phyloP scores from a whole-genome alignment of 2,113 vertebrate species.

The Oryzias celebensis region DNA sequence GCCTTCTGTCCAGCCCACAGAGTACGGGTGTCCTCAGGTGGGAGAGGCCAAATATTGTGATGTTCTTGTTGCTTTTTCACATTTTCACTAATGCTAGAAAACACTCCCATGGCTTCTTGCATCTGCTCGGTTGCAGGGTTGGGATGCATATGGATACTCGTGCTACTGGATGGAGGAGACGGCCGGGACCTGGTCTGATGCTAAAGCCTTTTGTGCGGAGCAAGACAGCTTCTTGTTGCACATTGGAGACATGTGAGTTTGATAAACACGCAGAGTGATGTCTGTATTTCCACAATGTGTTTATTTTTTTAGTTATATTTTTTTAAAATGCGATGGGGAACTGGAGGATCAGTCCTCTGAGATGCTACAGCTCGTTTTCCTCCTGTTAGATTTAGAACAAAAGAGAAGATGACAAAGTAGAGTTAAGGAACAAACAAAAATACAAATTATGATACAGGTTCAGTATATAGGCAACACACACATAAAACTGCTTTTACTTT shows the following conservation, averaged over 20 bases:
- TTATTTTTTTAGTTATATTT: too few species aligned
- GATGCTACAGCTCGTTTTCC: too few species aligned
- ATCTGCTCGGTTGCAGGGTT: slow-evolving; percentile 64
- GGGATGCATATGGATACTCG: slow-evolving; percentile 75
- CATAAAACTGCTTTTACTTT: too few species aligned
- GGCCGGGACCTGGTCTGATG: slow-evolving; percentile 62
- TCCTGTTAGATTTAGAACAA: too few species aligned
- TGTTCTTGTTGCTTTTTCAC: neutral
- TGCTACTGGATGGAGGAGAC: slow-evolving; percentile 80
- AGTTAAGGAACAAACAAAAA: too few species aligned
- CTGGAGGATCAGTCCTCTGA: too few species aligned
- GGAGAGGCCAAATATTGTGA: neutral
- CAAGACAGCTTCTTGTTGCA: slow-evolving; percentile 67
- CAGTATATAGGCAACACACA: too few species aligned
- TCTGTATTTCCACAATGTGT: too few species aligned
- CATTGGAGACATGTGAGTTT: slow-evolving; percentile 74
- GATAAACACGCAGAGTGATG: neutral
- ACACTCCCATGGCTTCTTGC: neutral
- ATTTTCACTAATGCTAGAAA: neutral
- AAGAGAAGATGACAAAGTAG: too few species aligned
- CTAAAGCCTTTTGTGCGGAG: slow-evolving; percentile 70
- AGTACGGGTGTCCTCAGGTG: slow-evolving; percentile 77
- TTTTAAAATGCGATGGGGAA: too few species aligned
- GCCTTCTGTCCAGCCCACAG: slow-evolving; percentile 73
- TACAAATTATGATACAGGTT: too few species aligned